These are phyloP conservation scores for Micrastur ruficollis DNA, from an alignment of 2,797 vertebrate genomes.

Conservation along the genomic window DNA sequence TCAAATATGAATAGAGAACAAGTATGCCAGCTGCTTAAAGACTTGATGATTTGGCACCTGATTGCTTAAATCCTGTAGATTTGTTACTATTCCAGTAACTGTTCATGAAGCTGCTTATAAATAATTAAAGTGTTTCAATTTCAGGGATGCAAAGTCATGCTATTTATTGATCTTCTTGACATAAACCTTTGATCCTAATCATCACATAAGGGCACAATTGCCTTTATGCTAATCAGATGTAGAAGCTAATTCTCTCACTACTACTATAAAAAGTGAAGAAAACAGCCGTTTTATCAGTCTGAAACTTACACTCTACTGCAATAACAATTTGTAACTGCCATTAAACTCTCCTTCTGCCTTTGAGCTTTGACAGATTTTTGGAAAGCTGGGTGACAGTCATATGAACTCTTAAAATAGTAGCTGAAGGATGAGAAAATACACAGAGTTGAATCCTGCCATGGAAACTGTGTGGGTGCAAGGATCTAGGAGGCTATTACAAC, in stretches of 20 bases:
- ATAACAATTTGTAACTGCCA: not conserved
- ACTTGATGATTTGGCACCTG: not conserved
- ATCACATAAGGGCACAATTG: not conserved
- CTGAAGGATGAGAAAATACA: not conserved
- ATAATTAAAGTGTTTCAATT: not conserved
- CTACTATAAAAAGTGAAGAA: not conserved
- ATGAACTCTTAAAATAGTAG: slow-evolving; percentile 44
- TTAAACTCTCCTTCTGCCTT: not conserved
- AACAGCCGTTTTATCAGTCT: not conserved
- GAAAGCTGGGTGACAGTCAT: slow-evolving; percentile 13
- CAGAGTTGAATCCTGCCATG: not conserved
- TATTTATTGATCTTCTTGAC: not conserved
- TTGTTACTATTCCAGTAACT: not conserved
- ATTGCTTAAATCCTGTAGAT: not conserved
- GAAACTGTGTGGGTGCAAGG: slow-evolving; percentile 6
- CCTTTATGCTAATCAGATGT: not conserved
- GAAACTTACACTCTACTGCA: not conserved
- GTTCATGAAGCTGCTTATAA: not conserved
- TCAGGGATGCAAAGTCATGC: not conserved
- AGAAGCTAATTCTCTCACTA: not conserved
- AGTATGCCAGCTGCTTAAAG: not conserved
- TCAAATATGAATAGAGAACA: not conserved
- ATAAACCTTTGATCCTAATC: not conserved
- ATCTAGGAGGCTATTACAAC: not conserved
- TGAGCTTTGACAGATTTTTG: slow-evolving; percentile 30